Conservation (phyloP, 2,797 vertebrate species). For the Champsocephalus gunnari region DNA sequence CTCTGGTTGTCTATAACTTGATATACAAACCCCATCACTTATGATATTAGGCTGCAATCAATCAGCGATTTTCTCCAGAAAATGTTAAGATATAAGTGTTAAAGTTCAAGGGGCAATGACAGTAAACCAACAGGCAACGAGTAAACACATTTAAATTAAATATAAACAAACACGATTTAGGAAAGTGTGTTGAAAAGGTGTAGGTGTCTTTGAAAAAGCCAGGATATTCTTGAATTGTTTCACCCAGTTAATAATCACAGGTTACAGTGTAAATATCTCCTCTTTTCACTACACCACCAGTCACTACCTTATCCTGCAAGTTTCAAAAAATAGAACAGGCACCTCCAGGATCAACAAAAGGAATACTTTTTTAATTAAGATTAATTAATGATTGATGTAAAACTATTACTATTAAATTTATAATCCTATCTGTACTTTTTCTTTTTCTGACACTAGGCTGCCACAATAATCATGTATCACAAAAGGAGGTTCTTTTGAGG, state of each 20-base stretch:
- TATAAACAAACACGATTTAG: not conserved
- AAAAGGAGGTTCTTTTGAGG: constrained; percentile 5
- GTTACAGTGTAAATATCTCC: not conserved
- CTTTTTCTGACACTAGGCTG: not conserved
- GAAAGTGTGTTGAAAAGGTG: not conserved
- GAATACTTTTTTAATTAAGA: not conserved
- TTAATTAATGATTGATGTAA: not conserved
- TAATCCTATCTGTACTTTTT: not conserved
- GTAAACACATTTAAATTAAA: not conserved
- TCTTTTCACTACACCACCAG: not conserved
- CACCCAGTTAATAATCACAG: not conserved
- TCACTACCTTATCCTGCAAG: no score
- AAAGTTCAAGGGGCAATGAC: not conserved
- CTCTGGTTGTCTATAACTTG: not conserved
- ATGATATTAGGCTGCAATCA: not conserved
- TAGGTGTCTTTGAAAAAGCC: constrained; percentile 7
- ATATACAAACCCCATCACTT: not conserved
- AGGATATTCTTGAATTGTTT: constrained; percentile 21
- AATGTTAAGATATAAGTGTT: not conserved
- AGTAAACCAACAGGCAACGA: not conserved
- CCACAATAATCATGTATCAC: constrained; percentile 1
- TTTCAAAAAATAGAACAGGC: no score
- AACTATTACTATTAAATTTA: not conserved
- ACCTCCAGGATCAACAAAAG: not conserved
- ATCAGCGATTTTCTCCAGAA: not conserved